Base-by-base conservation (phyloP, 2,888 invertebrate genomes). In the Microchrysa polita region DNA sequence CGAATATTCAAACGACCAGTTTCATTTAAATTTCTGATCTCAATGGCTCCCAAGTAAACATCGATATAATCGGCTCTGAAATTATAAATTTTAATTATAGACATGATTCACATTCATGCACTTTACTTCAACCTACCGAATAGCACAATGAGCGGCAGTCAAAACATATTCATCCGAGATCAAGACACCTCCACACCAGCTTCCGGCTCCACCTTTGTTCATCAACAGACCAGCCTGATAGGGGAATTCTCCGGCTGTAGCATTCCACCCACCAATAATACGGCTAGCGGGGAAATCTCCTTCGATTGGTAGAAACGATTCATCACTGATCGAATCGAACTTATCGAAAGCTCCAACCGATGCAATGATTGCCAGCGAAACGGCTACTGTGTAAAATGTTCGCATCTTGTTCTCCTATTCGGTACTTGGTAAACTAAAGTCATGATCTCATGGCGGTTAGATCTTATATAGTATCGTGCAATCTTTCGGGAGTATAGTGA, bases 1-100 rank as follows among this genome's bases (percentile, higher is more conserved):
- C 80, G 80, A 42, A 84, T 83, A n/a, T 86, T 85, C 76, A 81
- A 81, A 48, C 85, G 86, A n/a, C 83, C 83, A 72, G 78, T 75
- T 72, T 83, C 84, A 53, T 82, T 79, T 74, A 81, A 79, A 61
- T 84, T 83, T 74, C 82, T 82, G 42, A 84, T 83, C 73, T 83
- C 84, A 73, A 83, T 81, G 34, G 84, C 84, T 20, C 84, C 84
- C 23, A 69, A 22, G 22, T 69, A 69, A 20, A 69, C 69, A 2
- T 55, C 42, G 12, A 69, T 55, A n/a, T 34, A 69, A 40, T 57
- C 34, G 18, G 57, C 69, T 10, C 69, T 69, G 57, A 55, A 57
- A 57, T n/a, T n/a, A n/a, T n/a, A n/a, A n/a, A n/a, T n/a, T n/a
- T n/a, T n/a, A n/a, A n/a, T n/a, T n/a, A n/a, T n/a, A n/a, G n/a